Evolutionary conservation across 2,113 vertebrate genomes (phyloP).

Genomic region (Lagopus muta): DNA sequence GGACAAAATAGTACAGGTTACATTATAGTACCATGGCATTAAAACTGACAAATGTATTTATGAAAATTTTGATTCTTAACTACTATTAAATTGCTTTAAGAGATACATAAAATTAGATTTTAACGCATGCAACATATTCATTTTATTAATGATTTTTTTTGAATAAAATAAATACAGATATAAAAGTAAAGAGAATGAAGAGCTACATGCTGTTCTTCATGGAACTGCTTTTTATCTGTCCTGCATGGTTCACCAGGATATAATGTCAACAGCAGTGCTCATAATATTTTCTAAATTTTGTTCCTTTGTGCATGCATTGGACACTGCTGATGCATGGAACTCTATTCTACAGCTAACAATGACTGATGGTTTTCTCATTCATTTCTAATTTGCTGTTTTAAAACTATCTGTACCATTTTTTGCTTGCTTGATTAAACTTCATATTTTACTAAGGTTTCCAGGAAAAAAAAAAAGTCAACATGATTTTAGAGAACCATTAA

Average conservation of each 20-base stretch:
- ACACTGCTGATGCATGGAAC: conserved; percentile 35
- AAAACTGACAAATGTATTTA: not conserved
- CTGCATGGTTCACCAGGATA: conserved; percentile 19
- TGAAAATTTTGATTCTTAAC: not conserved
- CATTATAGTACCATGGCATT: not conserved
- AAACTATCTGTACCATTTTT: conserved; percentile 28
- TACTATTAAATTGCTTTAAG: not conserved
- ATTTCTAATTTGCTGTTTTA: conserved; percentile 60
- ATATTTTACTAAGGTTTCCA: conserved; percentile 16
- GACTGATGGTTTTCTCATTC: conserved; percentile 57
- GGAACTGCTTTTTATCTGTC: conserved; percentile 38
- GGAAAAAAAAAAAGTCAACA: not conserved
- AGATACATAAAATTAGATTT: not conserved
- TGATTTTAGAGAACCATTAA: conserved; percentile 23
- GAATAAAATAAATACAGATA: not conserved
- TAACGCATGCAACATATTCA: not conserved
- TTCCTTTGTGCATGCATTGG: conserved; percentile 24
- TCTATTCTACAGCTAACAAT: conserved; percentile 50
- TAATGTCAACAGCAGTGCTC: conserved; percentile 21
- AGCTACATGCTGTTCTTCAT: not conserved
- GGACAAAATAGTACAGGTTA: not conserved
- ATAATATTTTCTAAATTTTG: conserved; percentile 44
- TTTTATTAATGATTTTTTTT: not conserved
- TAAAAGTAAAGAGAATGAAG: not conserved
- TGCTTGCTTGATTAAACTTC: conserved; percentile 58